Conservation (phyloP, 2,113 vertebrate species). For the Ellobius talpinus region DNA sequence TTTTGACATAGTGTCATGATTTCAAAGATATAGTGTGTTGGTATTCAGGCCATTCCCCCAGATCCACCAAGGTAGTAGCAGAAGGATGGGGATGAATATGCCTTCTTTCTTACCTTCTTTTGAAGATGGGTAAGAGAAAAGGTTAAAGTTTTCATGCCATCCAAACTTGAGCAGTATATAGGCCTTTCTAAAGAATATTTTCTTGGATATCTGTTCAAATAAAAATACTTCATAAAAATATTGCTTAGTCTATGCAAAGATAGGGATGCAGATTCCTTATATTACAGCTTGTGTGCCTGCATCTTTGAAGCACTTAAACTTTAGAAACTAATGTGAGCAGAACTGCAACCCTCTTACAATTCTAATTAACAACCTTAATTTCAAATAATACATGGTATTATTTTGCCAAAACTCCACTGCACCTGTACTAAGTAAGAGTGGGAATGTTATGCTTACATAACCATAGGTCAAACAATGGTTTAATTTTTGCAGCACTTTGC, state of each 20-base stretch:
- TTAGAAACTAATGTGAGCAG: slow-evolving; percentile 52
- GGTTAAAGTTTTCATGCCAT: slow-evolving; percentile 33
- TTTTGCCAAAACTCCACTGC: slow-evolving; percentile 61
- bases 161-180: slow-evolving; percentile 23
- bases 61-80: background rate
- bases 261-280: slow-evolving; percentile 21
- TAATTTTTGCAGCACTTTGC: slow-evolving; percentile 64
- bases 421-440: slow-evolving; percentile 48
- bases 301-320: slow-evolving; percentile 63
- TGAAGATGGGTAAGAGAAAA: slow-evolving; percentile 52
- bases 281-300: background rate
- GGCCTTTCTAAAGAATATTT: background rate
- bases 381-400: slow-evolving; percentile 72
- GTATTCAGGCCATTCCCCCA: background rate
- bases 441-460: slow-evolving; percentile 55
- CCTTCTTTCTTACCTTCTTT: background rate
- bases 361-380: slow-evolving; percentile 65
- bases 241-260: slow-evolving; percentile 33
- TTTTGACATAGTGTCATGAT: background rate
- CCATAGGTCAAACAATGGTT: slow-evolving; percentile 65
- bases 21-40: background rate
- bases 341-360: slow-evolving; percentile 28
- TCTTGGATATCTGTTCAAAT: slow-evolving; percentile 6
- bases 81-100: background rate
- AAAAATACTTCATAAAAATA: slow-evolving; percentile 63